These are phyloP conservation scores for Pycnonotus jocosus DNA, from an alignment of 2,113 vertebrate species.

Conservation along the genomic window DNA sequence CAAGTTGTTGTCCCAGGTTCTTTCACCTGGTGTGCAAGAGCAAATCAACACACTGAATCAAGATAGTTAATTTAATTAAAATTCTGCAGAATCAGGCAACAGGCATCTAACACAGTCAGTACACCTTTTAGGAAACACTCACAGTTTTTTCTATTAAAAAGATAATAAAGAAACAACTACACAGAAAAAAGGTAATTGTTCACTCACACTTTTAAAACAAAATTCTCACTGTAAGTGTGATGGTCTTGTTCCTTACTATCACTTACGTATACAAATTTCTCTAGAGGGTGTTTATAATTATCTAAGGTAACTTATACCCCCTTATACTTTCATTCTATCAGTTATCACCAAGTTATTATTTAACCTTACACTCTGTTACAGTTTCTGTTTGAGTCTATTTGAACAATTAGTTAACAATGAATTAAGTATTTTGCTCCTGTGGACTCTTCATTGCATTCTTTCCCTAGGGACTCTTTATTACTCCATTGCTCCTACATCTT, in stretches of 20 bases:
- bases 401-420: background rate
- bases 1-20: background rate
- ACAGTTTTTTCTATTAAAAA: background rate
- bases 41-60: background rate
- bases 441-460: background rate
- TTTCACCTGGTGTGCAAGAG: background rate
- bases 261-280: background rate
- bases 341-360: background rate
- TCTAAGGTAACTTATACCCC: background rate
- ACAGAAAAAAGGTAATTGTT: background rate
- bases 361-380: background rate
- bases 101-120: background rate
- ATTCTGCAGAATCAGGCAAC: background rate
- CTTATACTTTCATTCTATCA: background rate
- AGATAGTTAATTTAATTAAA: background rate
- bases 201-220: background rate
- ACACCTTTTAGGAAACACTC: background rate
- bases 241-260: background rate
- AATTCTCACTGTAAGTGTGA: background rate
- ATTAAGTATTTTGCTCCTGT: background rate
- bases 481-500: background rate
- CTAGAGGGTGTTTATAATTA: background rate
- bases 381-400: background rate
- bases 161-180: background rate
- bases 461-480: background rate